phyloP scores from a whole-genome alignment of 2,888 invertebrate genomes.

The Ochropleura leucogaster region DNA sequence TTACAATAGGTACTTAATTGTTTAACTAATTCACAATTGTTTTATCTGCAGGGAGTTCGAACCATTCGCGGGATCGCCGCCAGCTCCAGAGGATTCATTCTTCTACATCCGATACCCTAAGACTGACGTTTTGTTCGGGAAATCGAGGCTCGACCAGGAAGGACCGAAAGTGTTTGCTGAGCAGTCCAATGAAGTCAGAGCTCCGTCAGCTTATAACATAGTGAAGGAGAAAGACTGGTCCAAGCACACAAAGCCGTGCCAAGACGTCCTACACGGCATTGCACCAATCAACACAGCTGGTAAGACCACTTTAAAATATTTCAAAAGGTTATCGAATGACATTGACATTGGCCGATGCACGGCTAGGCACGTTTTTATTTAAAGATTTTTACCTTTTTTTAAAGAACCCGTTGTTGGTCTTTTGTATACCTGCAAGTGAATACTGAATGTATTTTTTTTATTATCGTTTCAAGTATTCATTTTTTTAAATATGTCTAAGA shows the following conservation, averaged over 20 bases:
- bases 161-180: slow-evolving; percentile 73
- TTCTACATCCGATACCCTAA: slow-evolving; percentile 91
- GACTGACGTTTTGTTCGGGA: slow-evolving; percentile 81
- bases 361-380: background rate
- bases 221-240: slow-evolving; percentile 89
- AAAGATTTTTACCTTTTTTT: background rate
- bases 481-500: too few relatives aligned
- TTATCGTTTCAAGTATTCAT: too few relatives aligned
- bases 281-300: slow-evolving; percentile 85
- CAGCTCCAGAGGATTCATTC: slow-evolving; percentile 93
- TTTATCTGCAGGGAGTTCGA: slow-evolving; percentile 83
- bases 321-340: slow-evolving; percentile 63
- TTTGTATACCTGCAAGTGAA: background rate
- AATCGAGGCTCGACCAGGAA: slow-evolving; percentile 74
- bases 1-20: slow-evolving; percentile 13
- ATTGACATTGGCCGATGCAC: slow-evolving; percentile 61
- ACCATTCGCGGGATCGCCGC: slow-evolving; percentile 91
- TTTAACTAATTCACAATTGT: slow-evolving; percentile 31
- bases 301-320: slow-evolving; percentile 69
- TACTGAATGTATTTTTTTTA: too few relatives aligned
- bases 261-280: slow-evolving; percentile 90
- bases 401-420: background rate
- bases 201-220: slow-evolving; percentile 72
- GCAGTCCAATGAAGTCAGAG: slow-evolving; percentile 74
- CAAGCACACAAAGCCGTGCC: slow-evolving; percentile 93